Evolutionary conservation across 2,797 vertebrate genomes (phyloP), one percentile per base, ranked within the genome.

Genomic region (Aeoliscus strigatus): DNA sequence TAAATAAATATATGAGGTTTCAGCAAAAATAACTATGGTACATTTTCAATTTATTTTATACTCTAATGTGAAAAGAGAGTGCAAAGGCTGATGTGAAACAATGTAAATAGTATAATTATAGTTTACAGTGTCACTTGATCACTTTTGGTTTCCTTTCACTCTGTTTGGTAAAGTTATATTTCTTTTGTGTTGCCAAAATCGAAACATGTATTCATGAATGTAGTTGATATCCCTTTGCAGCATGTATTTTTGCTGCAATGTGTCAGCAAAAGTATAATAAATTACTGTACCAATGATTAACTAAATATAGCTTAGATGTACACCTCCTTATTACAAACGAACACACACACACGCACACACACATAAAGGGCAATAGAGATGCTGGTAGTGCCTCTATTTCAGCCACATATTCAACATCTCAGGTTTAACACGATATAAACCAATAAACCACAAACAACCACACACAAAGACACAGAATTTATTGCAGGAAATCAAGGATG

Each of bases 1-100:
- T 96, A 96, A 90, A 96, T 96, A 93, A 87, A 91, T 89, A 47
- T 76, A 81, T 83, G 77, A 88, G 67, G 84, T 93, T 93, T 92
- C 84, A 88, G 91, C 90, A 34, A 27, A 57, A 70, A 60, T 56
- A n/a, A 61, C 9, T 45, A 49, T 35, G 49, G 75, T 1, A 90
- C 82, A 86, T 90, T 92, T 92, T 89, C 86, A 88, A 86, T 84
- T 88, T 87, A 60, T 85, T 93, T 93, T 93, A 83, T 92, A 92
- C 81, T 90, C 82, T 90, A 88, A 74, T 76, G 79, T 88, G 87
- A 87, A n/a, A n/a, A 86, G 79, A 77, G 76, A 85, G 87, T 84
- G 86, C 81, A 83, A 82, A 89, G 78, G 70, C 81, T 79, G 72
- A 82, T 59, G 73, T 87, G 82, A 91, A 72, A 84, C 80, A 67